phyloP scores from a whole-genome alignment of 2,888 invertebrate genomes.

The Neoascia interrupta region DNA sequence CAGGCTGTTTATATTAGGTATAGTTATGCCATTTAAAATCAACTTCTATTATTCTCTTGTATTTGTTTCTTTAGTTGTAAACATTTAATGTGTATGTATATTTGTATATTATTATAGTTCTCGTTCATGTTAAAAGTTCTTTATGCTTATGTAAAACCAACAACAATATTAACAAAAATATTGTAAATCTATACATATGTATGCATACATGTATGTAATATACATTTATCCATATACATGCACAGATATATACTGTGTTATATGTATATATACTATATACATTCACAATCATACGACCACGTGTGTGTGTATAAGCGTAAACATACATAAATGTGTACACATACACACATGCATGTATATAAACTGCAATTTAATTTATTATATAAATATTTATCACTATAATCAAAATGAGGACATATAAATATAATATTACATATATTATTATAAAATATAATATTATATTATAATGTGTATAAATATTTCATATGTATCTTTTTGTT shows the following conservation, averaged over 20 bases:
- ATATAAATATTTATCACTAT: constrained; percentile 50
- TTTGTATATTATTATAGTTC: no score
- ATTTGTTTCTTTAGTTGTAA: constrained; percentile 17
- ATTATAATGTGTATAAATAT: constrained; percentile 61
- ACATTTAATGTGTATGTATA: constrained; percentile 40
- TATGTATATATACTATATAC: no score
- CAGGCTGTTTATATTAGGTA: constrained; percentile 24
- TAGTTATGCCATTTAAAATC: constrained; percentile 25
- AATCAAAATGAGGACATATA: constrained; percentile 67
- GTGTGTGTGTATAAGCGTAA: neutral
- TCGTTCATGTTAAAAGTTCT: constrained; percentile 35
- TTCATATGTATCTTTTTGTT: constrained; percentile 45
- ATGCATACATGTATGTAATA: constrained; percentile 17
- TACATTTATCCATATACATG: constrained; percentile 18
- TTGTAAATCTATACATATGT: constrained; percentile 34
- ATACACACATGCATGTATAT: constrained; percentile 31
- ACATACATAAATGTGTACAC: constrained; percentile 14
- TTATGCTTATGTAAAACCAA: constrained; percentile 52
- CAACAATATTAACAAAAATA: constrained; percentile 62
- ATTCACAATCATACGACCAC: no score
- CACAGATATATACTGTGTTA: no score
- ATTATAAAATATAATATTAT: constrained; percentile 62
- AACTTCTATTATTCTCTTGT: constrained; percentile 34
- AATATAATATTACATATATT: constrained; percentile 59
- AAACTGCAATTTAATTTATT: constrained; percentile 19